A percentile compares a stretch with the other conserved stretches of the same genome.
Evolutionary conservation across 2,113 vertebrate species (phyloP).

Genomic region (Papio anubis): DNA sequence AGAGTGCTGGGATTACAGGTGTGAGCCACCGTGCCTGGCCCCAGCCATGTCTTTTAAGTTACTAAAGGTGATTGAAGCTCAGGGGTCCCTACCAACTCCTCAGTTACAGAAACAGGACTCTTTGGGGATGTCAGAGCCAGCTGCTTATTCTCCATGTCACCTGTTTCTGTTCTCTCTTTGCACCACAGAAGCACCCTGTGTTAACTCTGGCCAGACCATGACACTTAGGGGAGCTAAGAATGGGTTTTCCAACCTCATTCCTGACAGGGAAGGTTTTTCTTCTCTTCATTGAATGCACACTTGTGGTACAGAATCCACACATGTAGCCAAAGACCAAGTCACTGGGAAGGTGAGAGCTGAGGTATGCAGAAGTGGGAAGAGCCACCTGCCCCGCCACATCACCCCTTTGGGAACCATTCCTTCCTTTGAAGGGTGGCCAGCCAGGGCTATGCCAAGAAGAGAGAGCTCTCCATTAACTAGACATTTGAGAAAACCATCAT

Average conservation of each 20-base stretch:
- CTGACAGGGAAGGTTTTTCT: background rate
- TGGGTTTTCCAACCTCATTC: conserved; percentile 35
- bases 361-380: background rate
- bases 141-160: too few relatives aligned
- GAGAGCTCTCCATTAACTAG: background rate
- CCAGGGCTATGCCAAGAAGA: background rate
- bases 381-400: background rate
- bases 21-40: too few relatives aligned
- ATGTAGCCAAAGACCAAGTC: background rate
- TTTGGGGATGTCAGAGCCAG: background rate
- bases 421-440: background rate
- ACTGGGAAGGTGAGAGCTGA: background rate
- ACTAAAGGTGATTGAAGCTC: background rate
- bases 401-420: background rate
- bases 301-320: background rate
- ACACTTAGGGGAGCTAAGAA: background rate
- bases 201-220: background rate
- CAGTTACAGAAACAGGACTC: background rate
- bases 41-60: background rate
- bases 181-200: background rate
- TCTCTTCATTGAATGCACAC: background rate
- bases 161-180: background rate
- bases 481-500: background rate
- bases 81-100: background rate
- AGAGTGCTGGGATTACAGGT: too few relatives aligned